Evolutionary conservation across 1,140 invertebrate genomes (phyloP).

Genomic region (Vanessa atalanta): DNA sequence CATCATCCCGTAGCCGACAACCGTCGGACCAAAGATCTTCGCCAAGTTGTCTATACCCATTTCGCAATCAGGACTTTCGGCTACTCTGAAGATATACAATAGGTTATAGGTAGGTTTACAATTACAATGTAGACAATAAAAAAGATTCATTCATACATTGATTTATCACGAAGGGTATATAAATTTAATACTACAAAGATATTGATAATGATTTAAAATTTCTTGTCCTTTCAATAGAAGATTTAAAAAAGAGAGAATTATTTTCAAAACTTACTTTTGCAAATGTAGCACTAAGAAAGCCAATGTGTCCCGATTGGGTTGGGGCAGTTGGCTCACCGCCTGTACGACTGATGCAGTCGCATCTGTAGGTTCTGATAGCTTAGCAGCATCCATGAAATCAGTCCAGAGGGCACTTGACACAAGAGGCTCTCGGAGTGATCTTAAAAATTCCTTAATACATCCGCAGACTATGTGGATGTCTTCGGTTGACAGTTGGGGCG

Average conservation of each 20-base stretch:
- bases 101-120: too few species aligned
- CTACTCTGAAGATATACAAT: constrained; percentile 82
- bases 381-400: constrained; percentile 79
- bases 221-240: too few species aligned
- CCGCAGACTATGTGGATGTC: constrained; percentile 77
- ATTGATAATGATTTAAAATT: too few species aligned
- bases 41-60: constrained; percentile 89
- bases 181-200: too few species aligned
- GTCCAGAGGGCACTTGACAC: constrained; percentile 88
- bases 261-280: constrained; percentile 33
- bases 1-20: constrained; percentile 85
- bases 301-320: constrained; percentile 91
- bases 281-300: constrained; percentile 92
- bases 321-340: constrained; percentile 87
- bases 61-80: constrained; percentile 86
- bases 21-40: constrained; percentile 90
- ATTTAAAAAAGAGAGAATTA: too few species aligned
- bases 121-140: too few species aligned
- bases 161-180: too few species aligned
- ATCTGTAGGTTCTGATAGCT: constrained; percentile 73
- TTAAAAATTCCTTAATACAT: constrained; percentile 90
- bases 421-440: constrained; percentile 90
- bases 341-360: constrained; percentile 81
- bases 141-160: too few species aligned
- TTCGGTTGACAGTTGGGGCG: constrained; percentile 62